Base-by-base conservation (phyloP, 2,888 invertebrate species). In the Dasysyrphus albostriatus region DNA sequence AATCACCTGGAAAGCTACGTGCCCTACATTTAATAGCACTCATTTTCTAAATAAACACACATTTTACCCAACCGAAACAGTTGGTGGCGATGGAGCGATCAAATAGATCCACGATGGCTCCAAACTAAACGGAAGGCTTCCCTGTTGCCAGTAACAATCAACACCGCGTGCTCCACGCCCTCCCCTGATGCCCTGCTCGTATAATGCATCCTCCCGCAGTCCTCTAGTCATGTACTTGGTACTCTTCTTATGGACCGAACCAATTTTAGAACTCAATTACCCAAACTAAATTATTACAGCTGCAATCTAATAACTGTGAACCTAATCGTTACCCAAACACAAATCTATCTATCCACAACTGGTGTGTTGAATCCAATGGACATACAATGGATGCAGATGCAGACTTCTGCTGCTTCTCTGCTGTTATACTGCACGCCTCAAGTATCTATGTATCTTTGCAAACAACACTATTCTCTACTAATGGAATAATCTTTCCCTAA, bases 221-320 rank as follows among this genome's bases (percentile, higher is more conserved):
- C 12, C 2, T 10, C 51, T 24, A 51, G 51, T 14, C 51, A 12
- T 12, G 51, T 12, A 44, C 3, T 12, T n/a, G n/a, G 7, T 42
- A 1, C 8, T 39, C 39, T 14, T 39, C 9, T 34, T 47, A 32
- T 32, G 49, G 67, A 49, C 56, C 42, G 14, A 44, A 74, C 44
- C 78, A 67, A 82, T 73, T 87, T 87, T 87, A 87, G 85, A 82
- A 87, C 85, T 87, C 85, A 87, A 87, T 87, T 87, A 87, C 72
- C 85, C 74, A 65, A 82, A 87, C 85, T 82, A 87, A 87, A 87
- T 87, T 87, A 87, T 87, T 87, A 87, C 82, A 82, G 82, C 82
- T 87, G 77, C 85, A 87, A 87, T 87, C 85, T 87, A 87, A 87
- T 87, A 87, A 87, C 85, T 87, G 85, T 87, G 78, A 87, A 87